Conservation (phyloP, 2,113 vertebrate genomes). For the Monopterus albus region DNA sequence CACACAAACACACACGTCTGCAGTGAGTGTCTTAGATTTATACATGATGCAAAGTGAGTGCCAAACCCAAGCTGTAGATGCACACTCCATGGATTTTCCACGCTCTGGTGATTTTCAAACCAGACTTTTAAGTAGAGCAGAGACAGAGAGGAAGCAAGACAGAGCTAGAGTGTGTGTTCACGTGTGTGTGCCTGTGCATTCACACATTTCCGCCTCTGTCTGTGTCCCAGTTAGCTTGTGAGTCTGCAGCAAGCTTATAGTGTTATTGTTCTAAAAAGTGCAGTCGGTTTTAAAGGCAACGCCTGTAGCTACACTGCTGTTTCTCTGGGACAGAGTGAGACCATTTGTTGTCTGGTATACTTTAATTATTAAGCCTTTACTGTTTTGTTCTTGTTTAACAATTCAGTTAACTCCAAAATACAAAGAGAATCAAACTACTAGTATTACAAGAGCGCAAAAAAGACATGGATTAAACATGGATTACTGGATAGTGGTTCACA, state of each 20-base stretch:
- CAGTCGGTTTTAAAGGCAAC: slow-evolving; percentile 38
- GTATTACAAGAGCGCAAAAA: slow-evolving; percentile 34
- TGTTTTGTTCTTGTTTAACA: slow-evolving; percentile 37
- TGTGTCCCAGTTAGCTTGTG: slow-evolving; percentile 7
- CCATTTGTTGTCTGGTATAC: slow-evolving; percentile 17
- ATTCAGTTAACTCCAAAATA: slow-evolving; percentile 17
- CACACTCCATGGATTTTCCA: slow-evolving; percentile 50
- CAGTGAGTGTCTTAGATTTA: slow-evolving; percentile 42
- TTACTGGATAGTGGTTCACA: slow-evolving; percentile 7
- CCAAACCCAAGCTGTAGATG: slow-evolving; percentile 45
- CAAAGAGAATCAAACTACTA: slow-evolving; percentile 31
- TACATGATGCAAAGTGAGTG: slow-evolving; percentile 62
- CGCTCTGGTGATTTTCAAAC: slow-evolving; percentile 59
- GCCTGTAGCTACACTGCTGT: slow-evolving; percentile 27
- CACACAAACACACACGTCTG: slow-evolving; percentile 1
- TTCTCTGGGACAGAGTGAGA: slow-evolving; percentile 17
- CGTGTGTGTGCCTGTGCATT: neutral
- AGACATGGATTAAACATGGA: slow-evolving; percentile 45
- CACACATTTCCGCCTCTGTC: slow-evolving; percentile 1
- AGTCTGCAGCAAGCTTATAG: slow-evolving; percentile 14
- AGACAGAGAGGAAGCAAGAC: slow-evolving; percentile 3
- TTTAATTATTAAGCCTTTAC: slow-evolving; percentile 32
- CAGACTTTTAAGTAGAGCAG: slow-evolving; percentile 49
- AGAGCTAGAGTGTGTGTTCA: neutral
- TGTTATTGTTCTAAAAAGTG: slow-evolving; percentile 27